Conservation (phyloP, 2,888 invertebrate genomes). For the Hyposoter dolosus region DNA sequence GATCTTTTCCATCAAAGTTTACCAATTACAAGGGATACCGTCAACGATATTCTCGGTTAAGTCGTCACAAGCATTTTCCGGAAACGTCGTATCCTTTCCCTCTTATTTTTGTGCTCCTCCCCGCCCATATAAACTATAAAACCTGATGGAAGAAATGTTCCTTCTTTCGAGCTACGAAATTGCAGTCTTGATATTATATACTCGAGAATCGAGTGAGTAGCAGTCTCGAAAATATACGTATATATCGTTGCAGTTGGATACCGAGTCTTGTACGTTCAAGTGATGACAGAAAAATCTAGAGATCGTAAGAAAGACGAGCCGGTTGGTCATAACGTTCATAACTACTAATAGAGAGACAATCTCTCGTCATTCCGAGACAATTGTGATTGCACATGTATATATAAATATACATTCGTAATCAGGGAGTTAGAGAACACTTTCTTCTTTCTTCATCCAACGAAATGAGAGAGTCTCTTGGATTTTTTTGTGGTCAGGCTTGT, state of each 20-base stretch:
- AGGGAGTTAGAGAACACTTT: slow-evolving; percentile 51
- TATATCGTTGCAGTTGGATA: slow-evolving; percentile 27
- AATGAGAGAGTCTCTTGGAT: slow-evolving; percentile 10
- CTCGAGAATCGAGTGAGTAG: slow-evolving; percentile 53
- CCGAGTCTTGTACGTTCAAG: slow-evolving; percentile 29
- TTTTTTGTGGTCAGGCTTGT: slow-evolving; percentile 35
- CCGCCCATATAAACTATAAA: slow-evolving; percentile 62
- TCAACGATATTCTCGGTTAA: slow-evolving; percentile 41
- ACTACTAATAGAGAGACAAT: slow-evolving; percentile 66
- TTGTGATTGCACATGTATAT: slow-evolving; percentile 47
- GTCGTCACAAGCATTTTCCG: slow-evolving; percentile 52
- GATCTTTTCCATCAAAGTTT: slow-evolving; percentile 69
- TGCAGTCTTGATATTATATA: slow-evolving; percentile 52
- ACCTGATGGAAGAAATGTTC: slow-evolving; percentile 61
- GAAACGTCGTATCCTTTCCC: slow-evolving; percentile 54
- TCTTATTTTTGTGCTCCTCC: slow-evolving; percentile 15
- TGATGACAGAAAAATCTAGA: slow-evolving; percentile 43
- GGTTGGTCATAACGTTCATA: slow-evolving; percentile 63
- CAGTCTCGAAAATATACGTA: slow-evolving; percentile 27
- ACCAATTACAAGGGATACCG: slow-evolving; percentile 65
- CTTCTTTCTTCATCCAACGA: slow-evolving; percentile 20
- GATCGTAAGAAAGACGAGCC: slow-evolving; percentile 56
- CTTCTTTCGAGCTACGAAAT: slow-evolving; percentile 60
- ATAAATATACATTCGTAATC: slow-evolving; percentile 42
- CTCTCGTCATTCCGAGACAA: slow-evolving; percentile 57